Base-by-base conservation (phyloP, 2,797 vertebrate species). In the Tympanoctomys barrerae region DNA sequence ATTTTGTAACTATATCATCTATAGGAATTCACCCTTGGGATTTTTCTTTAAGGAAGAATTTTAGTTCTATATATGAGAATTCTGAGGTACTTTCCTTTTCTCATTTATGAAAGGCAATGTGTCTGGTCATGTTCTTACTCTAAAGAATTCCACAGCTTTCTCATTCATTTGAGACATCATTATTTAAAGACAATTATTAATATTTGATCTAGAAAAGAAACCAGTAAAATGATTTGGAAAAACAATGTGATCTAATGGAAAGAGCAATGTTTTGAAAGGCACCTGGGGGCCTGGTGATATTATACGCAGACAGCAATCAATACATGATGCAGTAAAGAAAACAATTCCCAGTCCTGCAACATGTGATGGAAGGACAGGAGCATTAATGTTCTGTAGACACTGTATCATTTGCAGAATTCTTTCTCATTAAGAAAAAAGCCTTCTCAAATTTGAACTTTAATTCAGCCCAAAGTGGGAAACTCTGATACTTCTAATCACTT, bases 101-200 rank as follows among this genome's bases (percentile, higher is more conserved):
- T 92, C 21, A 80, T 19, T 90, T 31, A 66, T 11, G 9, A 89
- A 91, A 96, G 89, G 57, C 84, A 93, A 89, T 86, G 11, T 4
- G 14, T 57, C 46, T 94, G 49, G 28, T 62, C 57, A 21, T 90
- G 70, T 4, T 24, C 59, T 96, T 79, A 62, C 52, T 81, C 16
- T 79, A 92, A 95, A 31, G 16, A 93, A 84, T 26, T n/a, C 86
- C 68, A 52, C 22, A 66, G n/a, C 21, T n/a, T 94, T 88, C n/a
- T 88, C 70, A 75, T 81, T 82, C 54, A 91, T 64, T 83, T 79
- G 49, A 94, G 66, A 66, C 26, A n/a, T 79, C 49, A 71, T n/a
- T 91, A 7, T 88, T 94, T 90, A 93, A 95, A 95, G 33, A 19
- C 87, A 9, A 46, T 84, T 86, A 92, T 86, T 86, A 83, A 28